These are phyloP conservation scores for Artemisiospiza belli DNA, from an alignment of 2,113 vertebrate species.

Conservation along the genomic window DNA sequence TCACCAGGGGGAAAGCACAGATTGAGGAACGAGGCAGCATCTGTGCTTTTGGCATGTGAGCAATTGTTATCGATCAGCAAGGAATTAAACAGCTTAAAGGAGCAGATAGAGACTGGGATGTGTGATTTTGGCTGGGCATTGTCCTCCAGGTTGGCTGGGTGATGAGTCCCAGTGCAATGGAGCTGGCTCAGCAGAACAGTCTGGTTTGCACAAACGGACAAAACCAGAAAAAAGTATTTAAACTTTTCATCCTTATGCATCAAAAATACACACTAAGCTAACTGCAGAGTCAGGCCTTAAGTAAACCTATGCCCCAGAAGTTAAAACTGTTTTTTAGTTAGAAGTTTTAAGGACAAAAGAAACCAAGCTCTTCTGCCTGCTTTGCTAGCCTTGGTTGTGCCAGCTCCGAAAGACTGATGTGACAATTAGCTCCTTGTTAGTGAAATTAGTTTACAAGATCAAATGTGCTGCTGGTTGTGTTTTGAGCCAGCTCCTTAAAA, in stretches of 20 bases:
- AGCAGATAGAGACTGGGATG: neutral
- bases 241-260: neutral
- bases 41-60: neutral
- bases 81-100: constrained; percentile 37
- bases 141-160: neutral
- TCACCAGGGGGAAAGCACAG: neutral
- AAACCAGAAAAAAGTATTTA: neutral
- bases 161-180: neutral
- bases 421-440: neutral
- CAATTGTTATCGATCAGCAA: neutral
- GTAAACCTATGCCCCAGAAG: neutral
- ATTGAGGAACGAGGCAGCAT: neutral
- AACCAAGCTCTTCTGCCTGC: neutral
- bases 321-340: neutral
- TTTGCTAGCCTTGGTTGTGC: neutral
- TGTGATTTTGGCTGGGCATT: neutral
- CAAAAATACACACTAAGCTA: neutral
- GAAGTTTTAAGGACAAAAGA: neutral
- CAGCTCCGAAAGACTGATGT: neutral
- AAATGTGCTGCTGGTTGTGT: neutral
- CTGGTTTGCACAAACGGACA: neutral
- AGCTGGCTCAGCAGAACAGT: neutral
- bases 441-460: constrained; percentile 1
- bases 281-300: constrained; percentile 12
- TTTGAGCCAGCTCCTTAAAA: neutral